A percentile compares a stretch with the other conserved stretches of the same genome.
phyloP scores from a whole-genome alignment of 2,113 vertebrate genomes.

The Zingel zingel region DNA sequence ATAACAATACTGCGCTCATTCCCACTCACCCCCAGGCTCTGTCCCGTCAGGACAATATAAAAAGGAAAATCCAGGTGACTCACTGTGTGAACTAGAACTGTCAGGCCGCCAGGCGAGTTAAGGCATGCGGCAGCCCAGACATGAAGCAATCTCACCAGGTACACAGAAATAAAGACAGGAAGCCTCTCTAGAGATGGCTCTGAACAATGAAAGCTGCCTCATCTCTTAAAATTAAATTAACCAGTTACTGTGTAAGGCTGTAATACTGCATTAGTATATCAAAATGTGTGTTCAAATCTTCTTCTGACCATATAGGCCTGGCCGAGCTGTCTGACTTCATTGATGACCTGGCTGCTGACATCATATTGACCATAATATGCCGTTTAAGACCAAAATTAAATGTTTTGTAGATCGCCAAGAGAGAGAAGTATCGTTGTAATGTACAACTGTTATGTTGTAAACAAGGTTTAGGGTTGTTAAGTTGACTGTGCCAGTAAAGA shows the following conservation, averaged over 20 bases:
- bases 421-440: neutral
- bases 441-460: neutral
- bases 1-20: slow-evolving; percentile 12
- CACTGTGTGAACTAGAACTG: slow-evolving; percentile 27
- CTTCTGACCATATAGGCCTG: neutral
- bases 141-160: slow-evolving; percentile 50
- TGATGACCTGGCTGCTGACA: neutral
- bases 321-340: neutral
- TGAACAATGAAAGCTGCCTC: slow-evolving; percentile 30
- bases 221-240: slow-evolving; percentile 19
- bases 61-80: slow-evolving; percentile 19
- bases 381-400: neutral
- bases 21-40: slow-evolving; percentile 18
- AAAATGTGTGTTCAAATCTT: neutral
- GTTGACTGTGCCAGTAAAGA: slow-evolving; percentile 1
- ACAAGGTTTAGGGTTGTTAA: neutral
- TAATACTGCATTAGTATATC: neutral
- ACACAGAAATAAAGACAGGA: slow-evolving; percentile 23
- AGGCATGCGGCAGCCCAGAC: slow-evolving; percentile 38
- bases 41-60: slow-evolving; percentile 39
- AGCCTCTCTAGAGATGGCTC: neutral
- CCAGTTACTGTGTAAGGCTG: neutral
- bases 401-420: neutral
- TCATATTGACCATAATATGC: neutral
- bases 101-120: slow-evolving; percentile 37